Conservation (phyloP, 2,888 invertebrate species). For the Pinctada fucata region DNA sequence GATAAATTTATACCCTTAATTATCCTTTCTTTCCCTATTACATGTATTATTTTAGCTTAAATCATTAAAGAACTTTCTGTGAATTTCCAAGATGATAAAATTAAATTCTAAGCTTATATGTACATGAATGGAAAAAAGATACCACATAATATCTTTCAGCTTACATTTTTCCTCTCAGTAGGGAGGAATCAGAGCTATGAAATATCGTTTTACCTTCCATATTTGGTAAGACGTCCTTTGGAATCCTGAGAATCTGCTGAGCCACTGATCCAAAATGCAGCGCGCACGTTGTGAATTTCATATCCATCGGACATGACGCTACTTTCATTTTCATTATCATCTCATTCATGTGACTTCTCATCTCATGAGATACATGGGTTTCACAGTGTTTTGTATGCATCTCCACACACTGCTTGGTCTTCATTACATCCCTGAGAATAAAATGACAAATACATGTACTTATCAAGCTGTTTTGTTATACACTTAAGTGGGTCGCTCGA, state of each 20-base stretch:
- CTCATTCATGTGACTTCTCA: constrained; percentile 9
- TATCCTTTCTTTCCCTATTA: no score
- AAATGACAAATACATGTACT: neutral
- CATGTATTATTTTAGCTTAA: no score
- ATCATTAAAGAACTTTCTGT: no score
- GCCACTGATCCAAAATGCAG: constrained; percentile 24
- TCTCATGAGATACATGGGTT: constrained; percentile 14
- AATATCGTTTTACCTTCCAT: neutral
- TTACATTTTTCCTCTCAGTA: no score
- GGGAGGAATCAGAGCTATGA: no score
- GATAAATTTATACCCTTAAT: no score
- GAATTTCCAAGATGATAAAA: no score
- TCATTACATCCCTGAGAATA: constrained; percentile 34
- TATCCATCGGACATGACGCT: constrained; percentile 12
- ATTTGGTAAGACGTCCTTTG: constrained; percentile 10
- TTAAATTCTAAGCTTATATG: no score
- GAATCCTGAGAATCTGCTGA: constrained; percentile 20
- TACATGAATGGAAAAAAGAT: no score
- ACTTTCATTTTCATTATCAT: constrained; percentile 12
- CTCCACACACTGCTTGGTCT: constrained; percentile 27
- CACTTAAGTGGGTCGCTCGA: no score
- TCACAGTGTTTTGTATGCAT: constrained; percentile 16
- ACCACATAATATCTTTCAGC: no score
- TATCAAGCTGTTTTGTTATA: neutral
- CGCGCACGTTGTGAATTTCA: constrained; percentile 18